Evolutionary conservation across 2,888 invertebrate species (phyloP).

Genomic region (Buathra laborator): DNA sequence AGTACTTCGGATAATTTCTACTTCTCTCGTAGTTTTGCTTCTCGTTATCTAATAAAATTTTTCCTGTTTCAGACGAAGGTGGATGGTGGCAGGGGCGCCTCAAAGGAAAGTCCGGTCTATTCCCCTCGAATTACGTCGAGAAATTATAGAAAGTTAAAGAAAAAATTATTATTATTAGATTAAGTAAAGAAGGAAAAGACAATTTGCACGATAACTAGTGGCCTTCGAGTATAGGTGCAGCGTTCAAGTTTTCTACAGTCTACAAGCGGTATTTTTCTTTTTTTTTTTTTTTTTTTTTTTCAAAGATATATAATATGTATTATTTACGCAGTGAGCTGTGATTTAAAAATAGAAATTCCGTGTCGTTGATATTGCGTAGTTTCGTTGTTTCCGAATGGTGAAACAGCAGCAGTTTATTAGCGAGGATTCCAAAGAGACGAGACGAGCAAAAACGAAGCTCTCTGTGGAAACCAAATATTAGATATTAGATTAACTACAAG

Average conservation of each 20-base stretch:
- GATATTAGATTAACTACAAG: conserved; percentile 40
- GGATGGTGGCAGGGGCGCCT: conserved; percentile 90
- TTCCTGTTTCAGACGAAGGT: conserved; percentile 86
- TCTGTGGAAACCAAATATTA: conserved; percentile 69
- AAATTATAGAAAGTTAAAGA: conserved; percentile 76
- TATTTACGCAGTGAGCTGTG: conserved; percentile 52
- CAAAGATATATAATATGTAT: conserved; percentile 9
- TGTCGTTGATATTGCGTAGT: conserved; percentile 31
- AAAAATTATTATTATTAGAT: neutral
- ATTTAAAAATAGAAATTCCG: conserved; percentile 42
- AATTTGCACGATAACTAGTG: conserved; percentile 48
- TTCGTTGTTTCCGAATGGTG: conserved; percentile 8
- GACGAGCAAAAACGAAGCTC: conserved; percentile 53
- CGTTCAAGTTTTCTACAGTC: conserved; percentile 50
- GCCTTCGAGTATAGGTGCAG: conserved; percentile 52
- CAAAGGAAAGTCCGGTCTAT: conserved; percentile 87
- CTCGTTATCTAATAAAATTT: neutral
- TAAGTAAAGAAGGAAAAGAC: conserved; percentile 15
- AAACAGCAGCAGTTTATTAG: conserved; percentile 23
- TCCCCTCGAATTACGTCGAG: conserved; percentile 89
- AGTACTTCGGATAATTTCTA: conserved; percentile 69
- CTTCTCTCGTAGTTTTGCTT: conserved; percentile 14
- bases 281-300: conserved; percentile 14
- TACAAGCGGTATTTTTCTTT: neutral
- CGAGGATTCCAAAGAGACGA: conserved; percentile 70